Base-by-base conservation (phyloP, 2,797 vertebrate species). In the Sternarchorhynchus goeldii region DNA sequence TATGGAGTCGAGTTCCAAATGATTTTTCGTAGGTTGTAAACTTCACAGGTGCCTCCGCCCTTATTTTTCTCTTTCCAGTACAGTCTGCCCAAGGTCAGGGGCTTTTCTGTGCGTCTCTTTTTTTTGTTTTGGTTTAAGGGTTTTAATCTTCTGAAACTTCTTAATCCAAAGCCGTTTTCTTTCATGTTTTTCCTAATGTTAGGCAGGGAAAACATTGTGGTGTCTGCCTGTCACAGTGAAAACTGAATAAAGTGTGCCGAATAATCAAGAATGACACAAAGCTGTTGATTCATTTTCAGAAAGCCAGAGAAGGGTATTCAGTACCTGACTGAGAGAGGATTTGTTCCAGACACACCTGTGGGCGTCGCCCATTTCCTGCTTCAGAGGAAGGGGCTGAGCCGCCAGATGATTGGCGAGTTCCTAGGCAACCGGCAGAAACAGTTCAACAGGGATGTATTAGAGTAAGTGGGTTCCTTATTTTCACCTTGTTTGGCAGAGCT, bases 331-430 rank as follows among this genome's bases (percentile, higher is more conserved):
- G 97, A 99, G 82, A 92, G 97, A 1, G 96, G 97, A 0, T 99
- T 99, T 12, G 94, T 99, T 81, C 97, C 97, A 0, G 97, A 99
- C 89, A 99, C 96, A 0, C 97, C 97, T 0, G 97, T 98, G 1
- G 97, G 97, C 0, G 96, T 99, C 58, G 97, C 97, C 75, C 97
- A 99, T 88, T 99, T 99, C 86, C 93, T 99, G 82, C 93, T 99
- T 78, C 97, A 99, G 85, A 95, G 97, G 88, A 99, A 99, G 82
- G 96, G 97, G 29, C 93, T 99, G 84, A 99, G 97, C 90, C 89
- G 96, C 82, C 97, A 99, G 90, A 99, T 99, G 97, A 98, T 98
- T 1, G 97, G 97, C 55, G 97, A 99, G 76, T 99, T 98, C 87
- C 91, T 99, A 16, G 97, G 97, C 14, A 98, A 99, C 84, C 93